A percentile compares a stretch with the other conserved stretches of the same genome.
Evolutionary conservation across 2,113 vertebrate genomes (phyloP).

Genomic region (Burhinus bistriatus): DNA sequence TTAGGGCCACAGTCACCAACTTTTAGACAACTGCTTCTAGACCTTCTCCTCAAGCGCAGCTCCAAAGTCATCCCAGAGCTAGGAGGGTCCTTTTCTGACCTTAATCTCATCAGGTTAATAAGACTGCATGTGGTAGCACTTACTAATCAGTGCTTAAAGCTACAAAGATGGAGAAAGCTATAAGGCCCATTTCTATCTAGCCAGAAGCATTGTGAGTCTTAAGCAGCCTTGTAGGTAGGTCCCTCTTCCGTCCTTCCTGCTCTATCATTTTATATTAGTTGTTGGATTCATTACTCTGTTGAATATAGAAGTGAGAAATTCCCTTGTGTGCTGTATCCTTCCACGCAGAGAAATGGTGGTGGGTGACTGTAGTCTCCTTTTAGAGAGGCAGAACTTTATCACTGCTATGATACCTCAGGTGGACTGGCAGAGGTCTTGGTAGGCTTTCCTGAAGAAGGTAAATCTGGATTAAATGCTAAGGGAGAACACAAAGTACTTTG

Average conservation of each 20-base stretch:
- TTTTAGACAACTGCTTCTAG: neutral
- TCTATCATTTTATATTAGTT: neutral
- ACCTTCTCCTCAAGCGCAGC: neutral
- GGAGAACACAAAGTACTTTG: neutral
- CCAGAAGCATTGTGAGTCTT: neutral
- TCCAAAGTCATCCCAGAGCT: neutral
- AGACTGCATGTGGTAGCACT: neutral
- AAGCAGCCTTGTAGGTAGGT: neutral
- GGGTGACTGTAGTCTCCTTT: neutral
- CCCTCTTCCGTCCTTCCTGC: neutral
- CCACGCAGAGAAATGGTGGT: too few relatives aligned
- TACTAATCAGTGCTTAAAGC: neutral
- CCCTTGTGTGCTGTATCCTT: neutral
- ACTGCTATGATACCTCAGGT: rapidly evolving
- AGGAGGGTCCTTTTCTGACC: neutral
- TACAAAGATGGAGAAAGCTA: neutral
- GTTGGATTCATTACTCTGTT: neutral
- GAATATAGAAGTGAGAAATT: neutral
- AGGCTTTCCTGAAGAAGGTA: neutral
- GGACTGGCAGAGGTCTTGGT: neutral
- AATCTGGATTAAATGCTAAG: neutral
- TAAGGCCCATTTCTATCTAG: neutral
- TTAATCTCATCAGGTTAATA: neutral
- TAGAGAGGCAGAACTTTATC: neutral
- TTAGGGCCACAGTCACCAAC: neutral